Percentiles rank a stretch among this genome's conserved stretches.
Evolutionary conservation across 2,113 vertebrate species (phyloP).

Genomic region (Maccullochella peelii): DNA sequence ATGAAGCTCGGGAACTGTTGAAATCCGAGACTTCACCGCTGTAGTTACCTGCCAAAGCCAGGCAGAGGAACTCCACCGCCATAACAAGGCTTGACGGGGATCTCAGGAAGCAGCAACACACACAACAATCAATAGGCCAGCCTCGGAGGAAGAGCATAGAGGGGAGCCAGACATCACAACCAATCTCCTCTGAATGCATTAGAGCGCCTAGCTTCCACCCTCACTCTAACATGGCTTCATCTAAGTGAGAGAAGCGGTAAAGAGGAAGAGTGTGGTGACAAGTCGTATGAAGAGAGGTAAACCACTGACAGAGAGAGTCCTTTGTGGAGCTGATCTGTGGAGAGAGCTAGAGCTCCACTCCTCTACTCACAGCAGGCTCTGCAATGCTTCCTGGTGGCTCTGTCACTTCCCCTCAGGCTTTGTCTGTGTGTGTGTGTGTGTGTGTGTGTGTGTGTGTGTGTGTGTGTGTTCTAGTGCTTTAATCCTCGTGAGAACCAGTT

Average conservation of each 20-base stretch:
- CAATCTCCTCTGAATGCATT: slow-evolving; percentile 70
- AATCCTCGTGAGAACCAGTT: slow-evolving; percentile 39
- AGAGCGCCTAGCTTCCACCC: slow-evolving; percentile 45
- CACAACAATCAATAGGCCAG: slow-evolving; percentile 74
- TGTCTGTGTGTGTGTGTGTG: slow-evolving; percentile 32
- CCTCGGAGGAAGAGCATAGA: slow-evolving; percentile 56
- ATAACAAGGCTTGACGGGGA: slow-evolving; percentile 68
- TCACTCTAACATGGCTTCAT: slow-evolving; percentile 64
- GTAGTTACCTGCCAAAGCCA: slow-evolving; percentile 60
- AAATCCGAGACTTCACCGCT: slow-evolving; percentile 45
- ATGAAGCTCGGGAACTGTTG: slow-evolving; percentile 28
- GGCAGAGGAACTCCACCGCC: slow-evolving; percentile 40
- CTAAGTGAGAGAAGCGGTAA: slow-evolving; percentile 58
- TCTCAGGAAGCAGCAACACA: slow-evolving; percentile 69
- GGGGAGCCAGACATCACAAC: slow-evolving; percentile 73
- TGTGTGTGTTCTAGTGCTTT: slow-evolving; percentile 16
- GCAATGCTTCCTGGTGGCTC: slow-evolving; percentile 58
- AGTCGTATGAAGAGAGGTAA: slow-evolving; percentile 65
- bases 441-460: slow-evolving; percentile 18
- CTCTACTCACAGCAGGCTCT: slow-evolving; percentile 59
- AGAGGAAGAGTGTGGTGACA: slow-evolving; percentile 66
- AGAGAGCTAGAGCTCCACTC: slow-evolving; percentile 49
- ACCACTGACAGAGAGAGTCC: slow-evolving; percentile 63
- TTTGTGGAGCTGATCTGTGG: slow-evolving; percentile 60
- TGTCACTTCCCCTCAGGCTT: slow-evolving; percentile 76